Evolutionary conservation across 2,113 vertebrate species (phyloP).

Genomic region (Perca schrenkii): DNA sequence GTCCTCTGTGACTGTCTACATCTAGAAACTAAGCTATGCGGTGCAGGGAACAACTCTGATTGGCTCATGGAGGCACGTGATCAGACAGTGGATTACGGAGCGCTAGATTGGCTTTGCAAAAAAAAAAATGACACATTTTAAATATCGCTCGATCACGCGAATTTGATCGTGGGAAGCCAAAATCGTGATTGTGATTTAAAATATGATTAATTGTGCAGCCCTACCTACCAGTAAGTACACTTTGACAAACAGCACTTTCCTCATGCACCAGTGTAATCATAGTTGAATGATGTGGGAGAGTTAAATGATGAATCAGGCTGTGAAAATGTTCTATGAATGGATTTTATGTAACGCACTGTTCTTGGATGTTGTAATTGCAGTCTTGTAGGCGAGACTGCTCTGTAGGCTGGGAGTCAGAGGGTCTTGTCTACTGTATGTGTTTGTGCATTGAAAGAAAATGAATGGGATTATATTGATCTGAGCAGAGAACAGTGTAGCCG

Average conservation of each 20-base stretch:
- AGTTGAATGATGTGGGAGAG: constrained; percentile 42
- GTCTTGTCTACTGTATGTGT: constrained; percentile 28
- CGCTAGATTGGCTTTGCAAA: too few species aligned
- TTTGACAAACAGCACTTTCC: constrained; percentile 7
- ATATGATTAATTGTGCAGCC: too few species aligned
- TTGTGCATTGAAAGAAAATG: constrained; percentile 43
- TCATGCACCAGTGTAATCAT: constrained; percentile 3
- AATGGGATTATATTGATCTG: constrained; percentile 58
- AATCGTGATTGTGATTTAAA: too few species aligned
- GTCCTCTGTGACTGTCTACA: too few species aligned
- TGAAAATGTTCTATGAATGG: constrained; percentile 57
- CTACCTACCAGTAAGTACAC: background rate
- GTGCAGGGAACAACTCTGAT: too few species aligned
- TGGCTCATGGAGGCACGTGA: too few species aligned
- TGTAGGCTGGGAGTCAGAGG: constrained; percentile 53
- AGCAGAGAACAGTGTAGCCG: constrained; percentile 4
- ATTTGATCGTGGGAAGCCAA: too few species aligned
- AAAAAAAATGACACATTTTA: too few species aligned
- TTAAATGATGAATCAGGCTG: constrained; percentile 54
- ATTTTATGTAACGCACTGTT: constrained; percentile 51
- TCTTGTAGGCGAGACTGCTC: constrained; percentile 46
- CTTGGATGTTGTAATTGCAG: constrained; percentile 41
- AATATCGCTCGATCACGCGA: too few species aligned
- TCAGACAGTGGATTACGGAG: too few species aligned
- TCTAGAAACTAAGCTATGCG: too few species aligned